These are phyloP conservation scores for Sylvietta virens DNA, from an alignment of 2,113 vertebrate species.

Conservation along the genomic window DNA sequence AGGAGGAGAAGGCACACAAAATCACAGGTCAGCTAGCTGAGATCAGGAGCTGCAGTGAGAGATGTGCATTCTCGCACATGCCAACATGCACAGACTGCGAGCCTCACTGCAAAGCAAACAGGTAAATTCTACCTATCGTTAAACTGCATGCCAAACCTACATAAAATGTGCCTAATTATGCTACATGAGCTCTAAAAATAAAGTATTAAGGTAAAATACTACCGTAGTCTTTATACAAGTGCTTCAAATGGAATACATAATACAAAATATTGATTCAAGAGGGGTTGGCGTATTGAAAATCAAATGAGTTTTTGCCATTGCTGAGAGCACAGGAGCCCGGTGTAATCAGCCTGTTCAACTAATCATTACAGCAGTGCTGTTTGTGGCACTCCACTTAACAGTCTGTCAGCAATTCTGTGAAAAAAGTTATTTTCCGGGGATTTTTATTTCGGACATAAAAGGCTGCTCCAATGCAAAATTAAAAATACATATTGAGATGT, in stretches of 20 bases:
- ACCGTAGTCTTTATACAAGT: background rate
- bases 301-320: slow-evolving; percentile 57
- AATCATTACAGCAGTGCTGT: slow-evolving; percentile 50
- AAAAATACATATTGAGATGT: background rate
- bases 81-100: background rate
- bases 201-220: slow-evolving; percentile 26
- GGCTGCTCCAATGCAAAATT: background rate
- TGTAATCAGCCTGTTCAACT: slow-evolving; percentile 56
- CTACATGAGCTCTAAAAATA: slow-evolving; percentile 7
- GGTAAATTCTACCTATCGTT: background rate
- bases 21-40: background rate
- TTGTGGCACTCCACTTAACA: slow-evolving; percentile 25
- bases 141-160: background rate
- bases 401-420: slow-evolving; percentile 19
- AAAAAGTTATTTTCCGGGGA: background rate
- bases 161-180: background rate
- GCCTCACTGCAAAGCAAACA: background rate
- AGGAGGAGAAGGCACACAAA: background rate
- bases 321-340: slow-evolving; percentile 36
- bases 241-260: slow-evolving; percentile 52
- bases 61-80: background rate
- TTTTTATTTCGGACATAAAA: background rate
- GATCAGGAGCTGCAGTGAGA: background rate
- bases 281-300: slow-evolving; percentile 46
- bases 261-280: slow-evolving; percentile 61